phyloP scores from a whole-genome alignment of 92 coral and sea anemone species.

The Zoanthus sociatus region DNA sequence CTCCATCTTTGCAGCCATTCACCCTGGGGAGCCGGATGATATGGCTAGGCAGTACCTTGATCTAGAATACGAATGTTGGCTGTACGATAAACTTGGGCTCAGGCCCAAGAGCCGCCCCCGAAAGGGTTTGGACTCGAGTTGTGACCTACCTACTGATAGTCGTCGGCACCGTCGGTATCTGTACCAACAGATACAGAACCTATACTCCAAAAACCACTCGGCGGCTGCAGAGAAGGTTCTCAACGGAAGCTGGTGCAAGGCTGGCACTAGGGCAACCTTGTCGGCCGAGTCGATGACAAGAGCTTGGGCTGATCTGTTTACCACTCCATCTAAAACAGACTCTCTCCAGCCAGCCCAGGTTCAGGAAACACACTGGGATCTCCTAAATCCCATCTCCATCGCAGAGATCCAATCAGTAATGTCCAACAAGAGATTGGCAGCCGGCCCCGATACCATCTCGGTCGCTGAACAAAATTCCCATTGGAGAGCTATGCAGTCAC shows the following conservation, averaged over 20 bases:
- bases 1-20: too few relatives aligned
- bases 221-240: background rate
- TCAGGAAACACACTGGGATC: background rate
- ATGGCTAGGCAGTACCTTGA: too few relatives aligned
- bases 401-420: background rate
- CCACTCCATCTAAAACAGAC: background rate
- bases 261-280: background rate
- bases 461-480: constrained; percentile 16
- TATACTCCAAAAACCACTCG: background rate
- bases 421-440: background rate
- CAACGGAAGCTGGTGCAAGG: background rate
- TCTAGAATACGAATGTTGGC: too few relatives aligned
- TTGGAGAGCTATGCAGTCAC: background rate
- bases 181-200: background rate
- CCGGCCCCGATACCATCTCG: background rate
- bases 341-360: background rate
- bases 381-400: background rate
- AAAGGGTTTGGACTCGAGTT: too few relatives aligned
- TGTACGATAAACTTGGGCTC: too few relatives aligned
- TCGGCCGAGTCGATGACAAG: background rate
- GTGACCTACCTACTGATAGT: too few relatives aligned
- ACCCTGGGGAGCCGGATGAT: too few relatives aligned
- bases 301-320: background rate
- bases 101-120: too few relatives aligned
- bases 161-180: background rate